phyloP scores from a whole-genome alignment of 2,113 vertebrate genomes.

The Fukomys damarensis region DNA sequence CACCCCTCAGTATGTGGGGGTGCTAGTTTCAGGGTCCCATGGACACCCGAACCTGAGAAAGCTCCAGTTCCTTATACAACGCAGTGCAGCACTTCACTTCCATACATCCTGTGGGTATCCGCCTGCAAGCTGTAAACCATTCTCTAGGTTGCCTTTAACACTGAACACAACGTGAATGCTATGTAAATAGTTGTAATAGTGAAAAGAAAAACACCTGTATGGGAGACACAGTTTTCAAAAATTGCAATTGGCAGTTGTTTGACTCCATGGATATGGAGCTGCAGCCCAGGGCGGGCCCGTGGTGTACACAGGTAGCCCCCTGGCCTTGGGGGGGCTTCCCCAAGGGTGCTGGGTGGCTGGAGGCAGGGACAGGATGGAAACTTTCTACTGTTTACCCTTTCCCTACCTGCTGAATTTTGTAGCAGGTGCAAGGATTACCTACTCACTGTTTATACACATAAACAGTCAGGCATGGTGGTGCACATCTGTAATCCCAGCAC shows the following conservation, averaged over 20 bases:
- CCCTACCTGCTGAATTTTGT: neutral
- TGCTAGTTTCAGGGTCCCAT: neutral
- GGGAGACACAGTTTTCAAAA: neutral
- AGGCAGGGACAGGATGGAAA: neutral
- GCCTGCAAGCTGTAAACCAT: neutral
- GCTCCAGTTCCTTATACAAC: too few species aligned
- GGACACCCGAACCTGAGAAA: too few species aligned
- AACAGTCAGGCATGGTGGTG: neutral
- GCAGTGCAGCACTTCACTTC: neutral
- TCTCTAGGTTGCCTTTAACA: neutral
- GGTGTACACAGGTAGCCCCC: too few species aligned
- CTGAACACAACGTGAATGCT: neutral
- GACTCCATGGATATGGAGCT: neutral
- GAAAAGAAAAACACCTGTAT: neutral
- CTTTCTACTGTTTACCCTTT: neutral
- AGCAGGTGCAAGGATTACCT: neutral
- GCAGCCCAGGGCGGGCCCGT: neutral
- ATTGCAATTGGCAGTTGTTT: neutral
- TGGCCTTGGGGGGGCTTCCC: neutral
- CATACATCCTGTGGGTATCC: neutral
- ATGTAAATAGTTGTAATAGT: neutral
- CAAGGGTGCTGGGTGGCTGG: neutral
- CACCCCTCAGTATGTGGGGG: neutral
- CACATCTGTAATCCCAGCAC: neutral
- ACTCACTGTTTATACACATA: neutral